phyloP scores from a whole-genome alignment of 2,888 invertebrate species.

The Drosophila maculinotata region DNA sequence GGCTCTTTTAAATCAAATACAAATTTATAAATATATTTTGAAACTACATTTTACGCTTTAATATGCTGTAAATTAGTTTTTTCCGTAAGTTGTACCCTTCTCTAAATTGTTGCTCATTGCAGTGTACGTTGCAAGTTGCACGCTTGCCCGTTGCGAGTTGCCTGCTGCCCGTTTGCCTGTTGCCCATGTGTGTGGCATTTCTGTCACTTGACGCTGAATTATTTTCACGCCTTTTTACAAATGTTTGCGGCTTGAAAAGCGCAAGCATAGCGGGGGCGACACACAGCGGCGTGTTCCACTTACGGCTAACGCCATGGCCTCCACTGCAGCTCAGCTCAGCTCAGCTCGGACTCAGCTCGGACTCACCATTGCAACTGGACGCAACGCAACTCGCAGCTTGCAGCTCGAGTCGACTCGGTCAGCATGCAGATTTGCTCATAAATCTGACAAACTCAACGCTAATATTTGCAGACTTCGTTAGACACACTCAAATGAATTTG shows the following conservation, averaged over 20 bases:
- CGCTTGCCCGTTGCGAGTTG: slow-evolving; percentile 20
- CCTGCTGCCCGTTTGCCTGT: slow-evolving; percentile 7
- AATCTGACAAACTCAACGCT: slow-evolving; percentile 81
- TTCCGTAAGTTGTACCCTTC: slow-evolving; percentile 23
- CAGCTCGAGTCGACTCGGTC: slow-evolving; percentile 58
- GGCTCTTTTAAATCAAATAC: no score
- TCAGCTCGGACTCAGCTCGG: slow-evolving; percentile 1
- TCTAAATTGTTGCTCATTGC: slow-evolving; percentile 28
- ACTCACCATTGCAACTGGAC: slow-evolving; percentile 28
- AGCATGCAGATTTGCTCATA: slow-evolving; percentile 81
- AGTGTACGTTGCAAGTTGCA: neutral
- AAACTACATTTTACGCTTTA: neutral
- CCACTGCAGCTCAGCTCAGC: slow-evolving; percentile 37
- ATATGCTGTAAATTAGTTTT: neutral
- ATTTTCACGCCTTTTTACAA: slow-evolving; percentile 81
- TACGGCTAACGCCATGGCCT: slow-evolving; percentile 70
- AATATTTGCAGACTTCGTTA: slow-evolving; percentile 81
- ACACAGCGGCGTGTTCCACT: slow-evolving; percentile 69
- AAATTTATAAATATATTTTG: neutral
- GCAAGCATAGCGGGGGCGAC: slow-evolving; percentile 74
- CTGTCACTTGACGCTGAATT: slow-evolving; percentile 81
- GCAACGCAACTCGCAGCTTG: slow-evolving; percentile 10
- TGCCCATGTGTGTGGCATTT: slow-evolving; percentile 73
- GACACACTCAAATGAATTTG: slow-evolving; percentile 80
- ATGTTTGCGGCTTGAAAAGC: slow-evolving; percentile 72